phyloP scores from a whole-genome alignment of 2,888 invertebrate genomes.

The Apotomis betuletana region DNA sequence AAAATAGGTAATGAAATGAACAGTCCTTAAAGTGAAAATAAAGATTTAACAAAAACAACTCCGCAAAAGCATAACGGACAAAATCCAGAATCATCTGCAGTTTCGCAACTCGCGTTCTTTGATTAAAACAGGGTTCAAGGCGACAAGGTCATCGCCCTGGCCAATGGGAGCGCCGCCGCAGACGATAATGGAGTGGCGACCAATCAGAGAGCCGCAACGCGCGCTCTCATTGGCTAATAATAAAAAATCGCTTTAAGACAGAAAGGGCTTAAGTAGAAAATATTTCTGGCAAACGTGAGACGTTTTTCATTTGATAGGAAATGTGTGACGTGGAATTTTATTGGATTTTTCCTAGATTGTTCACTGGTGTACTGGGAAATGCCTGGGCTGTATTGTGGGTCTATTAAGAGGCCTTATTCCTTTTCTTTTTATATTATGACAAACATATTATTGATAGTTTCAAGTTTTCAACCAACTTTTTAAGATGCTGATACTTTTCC shows the following conservation, averaged over 20 bases:
- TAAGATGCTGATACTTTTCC: too few relatives aligned
- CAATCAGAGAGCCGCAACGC: conserved; percentile 48
- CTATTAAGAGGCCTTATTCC: too few relatives aligned
- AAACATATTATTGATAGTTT: too few relatives aligned
- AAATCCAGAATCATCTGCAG: not conserved
- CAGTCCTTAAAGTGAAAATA: too few relatives aligned
- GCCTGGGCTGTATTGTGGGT: not conserved
- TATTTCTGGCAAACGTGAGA: not conserved
- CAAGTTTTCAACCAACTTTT: too few relatives aligned
- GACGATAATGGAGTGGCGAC: conserved; percentile 47
- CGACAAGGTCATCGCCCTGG: conserved; percentile 54
- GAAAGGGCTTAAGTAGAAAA: not conserved
- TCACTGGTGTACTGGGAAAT: conserved; percentile 7
- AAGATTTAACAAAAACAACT: not conserved
- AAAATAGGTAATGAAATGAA: too few relatives aligned
- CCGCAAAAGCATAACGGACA: not conserved
- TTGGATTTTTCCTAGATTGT: conserved; percentile 25
- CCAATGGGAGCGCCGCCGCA: conserved; percentile 54
- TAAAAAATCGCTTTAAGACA: not conserved
- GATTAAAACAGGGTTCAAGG: conserved; percentile 54
- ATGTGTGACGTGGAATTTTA: conserved; percentile 21
- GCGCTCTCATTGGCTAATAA: conserved; percentile 42
- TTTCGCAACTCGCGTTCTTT: conserved; percentile 43
- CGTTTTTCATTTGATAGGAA: not conserved
- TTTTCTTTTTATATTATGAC: too few relatives aligned